Conservation (phyloP, 2,888 invertebrate species). For the Zelleria hepariella region DNA sequence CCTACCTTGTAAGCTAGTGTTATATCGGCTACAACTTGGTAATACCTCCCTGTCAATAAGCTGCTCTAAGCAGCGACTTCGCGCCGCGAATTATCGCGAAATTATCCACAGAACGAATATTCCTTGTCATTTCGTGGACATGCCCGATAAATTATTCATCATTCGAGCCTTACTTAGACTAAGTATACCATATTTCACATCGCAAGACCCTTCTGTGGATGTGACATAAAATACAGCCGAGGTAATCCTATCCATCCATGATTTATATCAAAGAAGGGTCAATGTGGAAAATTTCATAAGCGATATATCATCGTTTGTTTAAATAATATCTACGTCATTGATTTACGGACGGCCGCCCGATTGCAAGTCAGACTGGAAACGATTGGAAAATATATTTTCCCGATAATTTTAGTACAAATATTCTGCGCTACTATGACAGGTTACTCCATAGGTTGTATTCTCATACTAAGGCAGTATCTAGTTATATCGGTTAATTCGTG, state of each 20-base stretch:
- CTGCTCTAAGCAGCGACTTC: not conserved
- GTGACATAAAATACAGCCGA: slow-evolving; percentile 64
- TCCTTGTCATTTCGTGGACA: slow-evolving; percentile 43
- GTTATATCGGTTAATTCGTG: too few relatives aligned
- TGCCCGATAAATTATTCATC: slow-evolving; percentile 66
- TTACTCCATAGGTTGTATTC: too few relatives aligned
- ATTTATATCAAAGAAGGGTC: slow-evolving; percentile 63
- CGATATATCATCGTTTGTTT: slow-evolving; percentile 46
- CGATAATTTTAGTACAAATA: not conserved
- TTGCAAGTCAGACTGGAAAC: not conserved
- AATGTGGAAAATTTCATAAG: slow-evolving; percentile 56
- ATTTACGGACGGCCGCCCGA: not conserved
- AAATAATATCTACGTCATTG: slow-evolving; percentile 19
- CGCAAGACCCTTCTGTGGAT: slow-evolving; percentile 51
- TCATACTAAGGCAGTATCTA: too few relatives aligned
- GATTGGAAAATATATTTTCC: not conserved
- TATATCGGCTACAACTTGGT: not conserved
- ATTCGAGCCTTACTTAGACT: slow-evolving; percentile 61
- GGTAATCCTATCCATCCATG: slow-evolving; percentile 66
- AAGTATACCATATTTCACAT: slow-evolving; percentile 66
- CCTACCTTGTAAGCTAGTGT: not conserved
- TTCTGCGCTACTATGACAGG: too few relatives aligned
- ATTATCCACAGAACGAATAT: slow-evolving; percentile 4
- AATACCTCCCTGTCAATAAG: not conserved
- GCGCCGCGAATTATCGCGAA: slow-evolving; percentile 1